Evolutionary conservation across 2,113 vertebrate genomes (phyloP).

Genomic region (Carassius carassius): DNA sequence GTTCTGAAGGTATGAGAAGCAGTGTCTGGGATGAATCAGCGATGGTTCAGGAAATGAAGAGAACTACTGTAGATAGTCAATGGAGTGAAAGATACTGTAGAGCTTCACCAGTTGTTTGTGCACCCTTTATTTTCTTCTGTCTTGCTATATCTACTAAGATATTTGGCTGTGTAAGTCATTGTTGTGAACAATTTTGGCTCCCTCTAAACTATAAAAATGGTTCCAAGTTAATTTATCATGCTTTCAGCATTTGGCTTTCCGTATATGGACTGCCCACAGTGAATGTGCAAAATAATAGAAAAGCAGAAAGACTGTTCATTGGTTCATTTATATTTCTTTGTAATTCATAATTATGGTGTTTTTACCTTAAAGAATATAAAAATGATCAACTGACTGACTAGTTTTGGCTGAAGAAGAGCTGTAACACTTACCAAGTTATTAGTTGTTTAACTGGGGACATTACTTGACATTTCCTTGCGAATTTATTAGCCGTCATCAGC

Average conservation of each 20-base stretch:
- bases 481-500: conserved; percentile 17
- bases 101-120: neutral
- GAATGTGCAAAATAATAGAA: neutral
- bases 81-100: too few species aligned
- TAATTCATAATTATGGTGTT: too few species aligned
- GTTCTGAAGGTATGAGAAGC: conserved; percentile 87
- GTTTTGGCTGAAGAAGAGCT: neutral
- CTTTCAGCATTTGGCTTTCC: neutral
- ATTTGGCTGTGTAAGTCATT: neutral
- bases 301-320: neutral
- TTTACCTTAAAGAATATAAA: neutral
- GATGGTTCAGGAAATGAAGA: neutral
- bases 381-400: neutral
- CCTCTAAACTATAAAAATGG: neutral
- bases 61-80: neutral
- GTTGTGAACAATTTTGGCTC: neutral
- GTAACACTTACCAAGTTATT: neutral
- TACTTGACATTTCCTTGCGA: neutral
- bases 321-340: too few species aligned
- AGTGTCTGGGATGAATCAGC: neutral
- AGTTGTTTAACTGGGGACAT: conserved; percentile 13
- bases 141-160: neutral
- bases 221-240: neutral
- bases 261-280: neutral
- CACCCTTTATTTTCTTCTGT: neutral